Percentiles rank a stretch among this genome's conserved stretches.
Conservation (phyloP, 2,888 invertebrate species). For the Spatulosminthurus flaviceps region DNA sequence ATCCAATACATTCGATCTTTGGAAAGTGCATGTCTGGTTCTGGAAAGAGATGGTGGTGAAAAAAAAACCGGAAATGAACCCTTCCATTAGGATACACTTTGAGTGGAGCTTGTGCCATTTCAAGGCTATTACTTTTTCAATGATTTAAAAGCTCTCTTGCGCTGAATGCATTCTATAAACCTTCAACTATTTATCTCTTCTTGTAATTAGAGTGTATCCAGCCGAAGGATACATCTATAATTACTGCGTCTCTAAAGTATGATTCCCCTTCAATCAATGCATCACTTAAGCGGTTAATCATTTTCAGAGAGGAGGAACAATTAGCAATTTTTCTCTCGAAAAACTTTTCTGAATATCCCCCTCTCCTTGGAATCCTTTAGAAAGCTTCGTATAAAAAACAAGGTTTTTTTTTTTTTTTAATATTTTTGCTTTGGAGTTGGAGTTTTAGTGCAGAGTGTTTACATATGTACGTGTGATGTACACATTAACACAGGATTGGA, state of each 20-base stretch:
- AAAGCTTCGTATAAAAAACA: too few relatives aligned
- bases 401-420: too few relatives aligned
- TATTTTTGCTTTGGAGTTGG: too few relatives aligned
- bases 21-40: background rate
- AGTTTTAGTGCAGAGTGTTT: too few relatives aligned
- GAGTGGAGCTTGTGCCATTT: background rate
- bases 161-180: background rate
- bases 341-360: background rate
- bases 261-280: background rate
- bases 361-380: too few relatives aligned
- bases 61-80: background rate
- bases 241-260: background rate
- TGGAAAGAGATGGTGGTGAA: background rate
- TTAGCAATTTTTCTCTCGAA: background rate
- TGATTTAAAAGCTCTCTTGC: background rate
- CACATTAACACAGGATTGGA: too few relatives aligned
- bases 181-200: too few relatives aligned
- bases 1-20: too few relatives aligned
- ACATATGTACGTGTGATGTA: too few relatives aligned
- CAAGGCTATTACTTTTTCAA: conserved; percentile 8
- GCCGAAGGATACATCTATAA: background rate
- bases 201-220: too few relatives aligned
- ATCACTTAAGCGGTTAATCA: background rate
- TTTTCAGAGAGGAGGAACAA: background rate
- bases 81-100: background rate